These are phyloP conservation scores for Hypanus sabinus DNA, from an alignment of 2,113 vertebrate genomes.

Conservation along the genomic window DNA sequence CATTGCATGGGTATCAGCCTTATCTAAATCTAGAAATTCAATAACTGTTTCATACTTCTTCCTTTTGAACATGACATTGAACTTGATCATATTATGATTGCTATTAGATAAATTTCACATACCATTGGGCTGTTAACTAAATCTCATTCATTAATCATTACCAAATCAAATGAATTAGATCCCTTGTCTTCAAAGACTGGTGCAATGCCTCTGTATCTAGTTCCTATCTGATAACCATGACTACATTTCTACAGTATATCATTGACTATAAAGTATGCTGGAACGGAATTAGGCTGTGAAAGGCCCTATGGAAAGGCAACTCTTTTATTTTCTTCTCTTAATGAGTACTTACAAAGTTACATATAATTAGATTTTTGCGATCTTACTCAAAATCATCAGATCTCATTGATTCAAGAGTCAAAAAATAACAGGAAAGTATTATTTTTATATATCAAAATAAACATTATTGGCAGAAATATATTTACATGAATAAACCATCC, in stretches of 20 bases:
- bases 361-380: background rate
- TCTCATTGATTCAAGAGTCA: background rate
- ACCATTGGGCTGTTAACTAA: too few species aligned
- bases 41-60: too few species aligned
- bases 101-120: too few species aligned
- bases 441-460: too few species aligned
- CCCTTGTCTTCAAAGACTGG: background rate
- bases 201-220: background rate
- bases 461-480: too few species aligned
- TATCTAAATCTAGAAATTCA: too few species aligned
- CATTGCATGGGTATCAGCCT: too few species aligned
- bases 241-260: background rate
- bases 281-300: background rate
- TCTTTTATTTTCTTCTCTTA: background rate
- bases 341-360: background rate
- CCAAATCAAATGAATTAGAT: background rate
- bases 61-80: too few species aligned
- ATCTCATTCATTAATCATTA: too few species aligned
- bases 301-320: background rate
- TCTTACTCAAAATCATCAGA: background rate
- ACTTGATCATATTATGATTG: too few species aligned
- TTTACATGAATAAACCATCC: too few species aligned
- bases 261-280: background rate
- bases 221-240: background rate
- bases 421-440: background rate